A percentile compares a stretch with the other conserved stretches of the same genome.
These are phyloP conservation scores for Halcyon senegalensis DNA, from an alignment of 2,113 vertebrate genomes.

Conservation along the genomic window DNA sequence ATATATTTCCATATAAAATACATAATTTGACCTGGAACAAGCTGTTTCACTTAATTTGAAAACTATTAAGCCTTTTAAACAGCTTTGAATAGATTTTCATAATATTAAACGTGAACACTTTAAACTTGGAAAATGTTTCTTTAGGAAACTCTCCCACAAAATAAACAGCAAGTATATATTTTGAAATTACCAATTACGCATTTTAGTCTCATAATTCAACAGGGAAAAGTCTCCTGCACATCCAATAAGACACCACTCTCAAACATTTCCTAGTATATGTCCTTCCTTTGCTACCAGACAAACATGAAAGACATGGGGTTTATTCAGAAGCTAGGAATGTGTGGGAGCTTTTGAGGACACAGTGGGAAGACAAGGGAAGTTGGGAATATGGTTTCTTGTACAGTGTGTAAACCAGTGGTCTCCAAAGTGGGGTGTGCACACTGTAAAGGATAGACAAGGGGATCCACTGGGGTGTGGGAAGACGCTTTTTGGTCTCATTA, in stretches of 20 bases:
- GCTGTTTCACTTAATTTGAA: neutral
- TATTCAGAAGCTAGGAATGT: neutral
- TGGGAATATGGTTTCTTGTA: neutral
- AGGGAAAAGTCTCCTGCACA: neutral
- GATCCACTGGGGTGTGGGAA: neutral
- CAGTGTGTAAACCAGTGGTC: neutral
- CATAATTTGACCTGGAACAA: neutral
- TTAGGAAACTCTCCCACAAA: neutral
- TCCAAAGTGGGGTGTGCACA: neutral
- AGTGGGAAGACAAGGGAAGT: neutral
- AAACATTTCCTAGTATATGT: neutral
- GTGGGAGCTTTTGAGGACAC: neutral
- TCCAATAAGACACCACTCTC: neutral
- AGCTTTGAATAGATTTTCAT: neutral
- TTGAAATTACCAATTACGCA: neutral
- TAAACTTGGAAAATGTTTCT: neutral
- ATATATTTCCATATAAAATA: neutral
- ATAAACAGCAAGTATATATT: neutral
- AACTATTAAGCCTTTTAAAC: neutral
- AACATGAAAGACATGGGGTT: accelerated
- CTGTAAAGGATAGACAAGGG: neutral
- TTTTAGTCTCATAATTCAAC: neutral
- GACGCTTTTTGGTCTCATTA: neutral
- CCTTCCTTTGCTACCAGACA: neutral
- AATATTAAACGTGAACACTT: neutral